Base-by-base conservation (phyloP, 2,113 vertebrate species). In the Ammodytes dubius region DNA sequence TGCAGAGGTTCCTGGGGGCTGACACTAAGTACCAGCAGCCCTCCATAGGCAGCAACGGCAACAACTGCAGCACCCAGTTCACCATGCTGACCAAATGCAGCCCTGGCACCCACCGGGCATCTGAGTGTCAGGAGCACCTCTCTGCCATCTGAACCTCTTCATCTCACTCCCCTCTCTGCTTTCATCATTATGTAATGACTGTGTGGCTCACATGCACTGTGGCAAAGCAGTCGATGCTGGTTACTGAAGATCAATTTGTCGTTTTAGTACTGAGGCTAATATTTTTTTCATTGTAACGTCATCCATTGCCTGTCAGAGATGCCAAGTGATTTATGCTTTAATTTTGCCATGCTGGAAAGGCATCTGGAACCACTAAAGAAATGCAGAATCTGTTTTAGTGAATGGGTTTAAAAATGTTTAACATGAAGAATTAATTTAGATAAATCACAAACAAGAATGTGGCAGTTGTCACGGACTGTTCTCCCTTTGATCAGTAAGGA, bases 41-140 rank as follows among this genome's bases (percentile, higher is more conserved):
- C 0, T 97, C 96, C 4, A 92, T 95, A 13, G 96, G 95, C 87
- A 99, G 97, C 95, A 99, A 96, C 0, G 97, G 97, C 17, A 97
- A 96, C 90, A 99, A 97, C 85, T 97, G 96, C 93, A 98, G 96
- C 94, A 99, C 98, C 3, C 98, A 99, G 93, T 98, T 99, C 85
- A 97, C 97, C 79, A 96, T 99, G 96, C 89, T 98, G 87, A 96
- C 97, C 74, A 98, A 97, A 67, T 95, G 94, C 93, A 99, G 98
- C 70, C 98, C 98, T 0, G 91, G 94, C 14, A 95, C 95, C 0
- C 95, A 93, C 17, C 95, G 96, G 42, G 94, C 95, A 11, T 99
- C 97, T 17, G 81, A 92, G 45, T 96, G 96, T 90, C 96, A 96
- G 77, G 97, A 97, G 0, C 96, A 97, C 57, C 95, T 96, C 85